Conservation (phyloP, 2,113 vertebrate genomes). For the Ophthalmolycus amberensis region DNA sequence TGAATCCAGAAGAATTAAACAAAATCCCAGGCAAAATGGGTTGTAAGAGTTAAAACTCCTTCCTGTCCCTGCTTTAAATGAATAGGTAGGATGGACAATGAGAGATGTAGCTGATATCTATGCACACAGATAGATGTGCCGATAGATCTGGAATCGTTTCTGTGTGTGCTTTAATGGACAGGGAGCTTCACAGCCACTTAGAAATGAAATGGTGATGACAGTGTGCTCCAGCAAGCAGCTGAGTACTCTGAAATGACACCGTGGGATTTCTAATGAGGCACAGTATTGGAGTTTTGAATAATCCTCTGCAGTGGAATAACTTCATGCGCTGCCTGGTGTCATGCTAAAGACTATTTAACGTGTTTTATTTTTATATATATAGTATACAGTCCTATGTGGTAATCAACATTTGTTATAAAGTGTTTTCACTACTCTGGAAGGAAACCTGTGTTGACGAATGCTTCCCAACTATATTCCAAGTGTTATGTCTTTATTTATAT, state of each 20-base stretch:
- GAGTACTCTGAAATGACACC: conserved; percentile 45
- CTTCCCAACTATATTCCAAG: background rate
- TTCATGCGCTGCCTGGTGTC: conserved; percentile 6
- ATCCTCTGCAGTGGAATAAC: conserved; percentile 38
- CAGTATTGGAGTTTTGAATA: conserved; percentile 29
- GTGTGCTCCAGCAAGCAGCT: conserved; percentile 45
- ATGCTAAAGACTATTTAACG: background rate
- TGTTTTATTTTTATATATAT: background rate
- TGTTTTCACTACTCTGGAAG: background rate
- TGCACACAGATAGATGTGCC: conserved; percentile 29
- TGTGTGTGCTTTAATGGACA: conserved; percentile 52
- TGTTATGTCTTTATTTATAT: background rate
- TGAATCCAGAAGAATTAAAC: conserved; percentile 2
- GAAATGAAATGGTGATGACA: conserved; percentile 50
- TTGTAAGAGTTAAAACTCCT: background rate
- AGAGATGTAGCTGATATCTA: background rate
- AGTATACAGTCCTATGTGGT: background rate
- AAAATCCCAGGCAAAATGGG: background rate
- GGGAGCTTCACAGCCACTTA: conserved; percentile 51
- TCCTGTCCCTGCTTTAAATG: background rate
- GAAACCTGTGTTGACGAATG: background rate
- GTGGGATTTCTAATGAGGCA: conserved; percentile 61
- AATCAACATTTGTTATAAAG: background rate
- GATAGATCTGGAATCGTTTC: conserved; percentile 47
- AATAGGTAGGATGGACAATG: background rate